Evolutionary conservation across 2,888 invertebrate species (phyloP).

Genomic region (Ophraella communa): DNA sequence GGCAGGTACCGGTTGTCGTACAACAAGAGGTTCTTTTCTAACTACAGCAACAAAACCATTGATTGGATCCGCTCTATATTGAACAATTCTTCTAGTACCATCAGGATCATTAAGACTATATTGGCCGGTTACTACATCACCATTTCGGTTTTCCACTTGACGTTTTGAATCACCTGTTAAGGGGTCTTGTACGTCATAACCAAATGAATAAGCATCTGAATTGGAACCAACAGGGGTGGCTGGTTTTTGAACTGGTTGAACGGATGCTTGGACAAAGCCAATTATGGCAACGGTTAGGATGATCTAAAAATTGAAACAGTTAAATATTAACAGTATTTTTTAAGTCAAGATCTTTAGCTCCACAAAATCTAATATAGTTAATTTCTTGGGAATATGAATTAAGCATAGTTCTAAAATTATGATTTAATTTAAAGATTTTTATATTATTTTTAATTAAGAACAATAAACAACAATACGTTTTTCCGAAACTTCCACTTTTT

Average conservation of each 20-base stretch:
- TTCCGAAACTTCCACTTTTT: no score
- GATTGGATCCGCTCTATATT: conserved; percentile 71
- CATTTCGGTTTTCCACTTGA: conserved; percentile 64
- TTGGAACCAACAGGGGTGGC: conserved; percentile 61
- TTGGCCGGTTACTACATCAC: conserved; percentile 69
- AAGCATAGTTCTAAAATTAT: no score
- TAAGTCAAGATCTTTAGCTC: neutral
- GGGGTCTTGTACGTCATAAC: conserved; percentile 72
- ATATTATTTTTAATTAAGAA: no score
- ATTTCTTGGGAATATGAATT: no score
- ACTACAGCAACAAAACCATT: conserved; percentile 74
- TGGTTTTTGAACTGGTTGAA: conserved; percentile 9
- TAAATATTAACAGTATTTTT: neutral
- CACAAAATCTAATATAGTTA: no score
- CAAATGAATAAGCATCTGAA: conserved; percentile 71
- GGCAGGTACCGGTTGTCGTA: neutral
- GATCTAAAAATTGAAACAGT: neutral
- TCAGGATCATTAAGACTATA: conserved; percentile 71
- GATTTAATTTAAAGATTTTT: no score
- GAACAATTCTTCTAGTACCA: conserved; percentile 68
- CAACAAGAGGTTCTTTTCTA: conserved; percentile 65
- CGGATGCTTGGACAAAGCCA: conserved; percentile 8
- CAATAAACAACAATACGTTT: no score
- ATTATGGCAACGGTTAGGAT: neutral
- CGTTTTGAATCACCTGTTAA: conserved; percentile 67